Evolutionary conservation across 2,797 vertebrate genomes (phyloP), one percentile per base, ranked within the genome.

Genomic region (Mallotus villosus): DNA sequence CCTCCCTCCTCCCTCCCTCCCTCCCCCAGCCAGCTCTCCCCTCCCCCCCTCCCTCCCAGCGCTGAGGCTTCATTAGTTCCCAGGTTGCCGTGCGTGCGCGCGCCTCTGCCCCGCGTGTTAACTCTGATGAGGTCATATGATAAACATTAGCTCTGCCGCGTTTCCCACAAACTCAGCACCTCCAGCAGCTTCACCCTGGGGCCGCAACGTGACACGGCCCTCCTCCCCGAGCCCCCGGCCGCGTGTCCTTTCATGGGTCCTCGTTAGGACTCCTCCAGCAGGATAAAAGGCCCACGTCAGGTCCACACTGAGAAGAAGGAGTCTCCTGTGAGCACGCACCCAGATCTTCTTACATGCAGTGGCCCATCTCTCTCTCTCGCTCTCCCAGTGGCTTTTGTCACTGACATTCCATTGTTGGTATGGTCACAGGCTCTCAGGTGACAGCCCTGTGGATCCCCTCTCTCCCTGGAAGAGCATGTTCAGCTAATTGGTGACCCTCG

Each of bases 91-190:
- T 2, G 14, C 49, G 0, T 7, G 32, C 9, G n/a, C 27, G 0
- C 27, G 34, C 32, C 63, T 17, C 90, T 93, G 95, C 94, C 92
- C 89, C 86, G 79, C 81, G 90, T 84, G 90, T 93, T 93, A 93
- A 90, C 89, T 93, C 91, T 93, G 92, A 91, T 94, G 93, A 91
- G 92, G 90, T 96, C 95, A 96, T 95, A 94, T 95, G 95, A 96
- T 94, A 96, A 95, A 94, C 92, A 94, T 94, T 94, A 94, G 85
- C 85, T 84, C 27, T 84, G 87, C 90, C 81, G 87, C 84, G 93
- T 94, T 95, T 95, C 92, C 92, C 95, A 96, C 90, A 94, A 92
- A 94, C 85, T 90, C 88, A 90, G 90, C 65, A 67, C 49, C 65
- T 67, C 27, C 27, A 67, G 41, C 51, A 11, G 5, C 92, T 92